Percentiles rank a stretch among this genome's conserved stretches.
These are phyloP conservation scores for Pithecia hirsuta DNA, from an alignment of 2,797 vertebrate species.

Conservation along the genomic window DNA sequence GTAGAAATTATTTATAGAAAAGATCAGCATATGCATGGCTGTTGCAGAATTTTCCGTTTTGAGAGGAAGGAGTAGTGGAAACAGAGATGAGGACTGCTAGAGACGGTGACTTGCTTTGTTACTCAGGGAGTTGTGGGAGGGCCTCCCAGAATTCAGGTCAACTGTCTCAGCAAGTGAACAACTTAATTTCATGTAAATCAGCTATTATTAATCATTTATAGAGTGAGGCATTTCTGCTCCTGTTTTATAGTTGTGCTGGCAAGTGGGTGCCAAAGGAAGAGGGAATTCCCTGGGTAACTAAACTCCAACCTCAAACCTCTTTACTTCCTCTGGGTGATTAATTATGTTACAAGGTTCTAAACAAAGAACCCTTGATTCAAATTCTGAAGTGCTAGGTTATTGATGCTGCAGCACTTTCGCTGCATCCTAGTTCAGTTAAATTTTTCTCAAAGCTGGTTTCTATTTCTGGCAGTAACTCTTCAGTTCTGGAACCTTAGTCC, in stretches of 20 bases:
- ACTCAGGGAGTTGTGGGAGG: neutral
- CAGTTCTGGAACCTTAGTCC: slow-evolving; percentile 60
- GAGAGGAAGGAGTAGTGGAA: neutral
- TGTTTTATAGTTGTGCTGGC: slow-evolving; percentile 60
- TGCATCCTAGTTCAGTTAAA: slow-evolving; percentile 49
- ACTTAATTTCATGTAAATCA: slow-evolving; percentile 60
- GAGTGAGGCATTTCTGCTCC: slow-evolving; percentile 62
- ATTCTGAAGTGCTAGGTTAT: neutral
- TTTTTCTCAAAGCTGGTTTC: slow-evolving; percentile 71
- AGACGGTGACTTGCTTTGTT: neutral
- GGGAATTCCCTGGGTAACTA: slow-evolving; percentile 69
- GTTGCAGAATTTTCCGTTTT: neutral
- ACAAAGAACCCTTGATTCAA: slow-evolving; percentile 74
- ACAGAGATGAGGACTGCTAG: neutral
- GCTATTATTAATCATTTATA: slow-evolving; percentile 59
- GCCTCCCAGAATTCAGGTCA: neutral
- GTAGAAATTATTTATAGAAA: neutral
- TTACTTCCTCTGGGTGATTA: slow-evolving; percentile 71
- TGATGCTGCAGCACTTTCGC: slow-evolving; percentile 27
- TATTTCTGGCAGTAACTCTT: slow-evolving; percentile 76
- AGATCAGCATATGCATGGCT: neutral
- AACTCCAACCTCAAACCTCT: slow-evolving; percentile 55
- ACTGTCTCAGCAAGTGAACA: neutral
- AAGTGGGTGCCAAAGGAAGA: slow-evolving; percentile 70
- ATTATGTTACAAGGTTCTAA: slow-evolving; percentile 42